These are phyloP conservation scores for Orycteropus afer DNA, from an alignment of 2,113 vertebrate species.

Conservation along the genomic window DNA sequence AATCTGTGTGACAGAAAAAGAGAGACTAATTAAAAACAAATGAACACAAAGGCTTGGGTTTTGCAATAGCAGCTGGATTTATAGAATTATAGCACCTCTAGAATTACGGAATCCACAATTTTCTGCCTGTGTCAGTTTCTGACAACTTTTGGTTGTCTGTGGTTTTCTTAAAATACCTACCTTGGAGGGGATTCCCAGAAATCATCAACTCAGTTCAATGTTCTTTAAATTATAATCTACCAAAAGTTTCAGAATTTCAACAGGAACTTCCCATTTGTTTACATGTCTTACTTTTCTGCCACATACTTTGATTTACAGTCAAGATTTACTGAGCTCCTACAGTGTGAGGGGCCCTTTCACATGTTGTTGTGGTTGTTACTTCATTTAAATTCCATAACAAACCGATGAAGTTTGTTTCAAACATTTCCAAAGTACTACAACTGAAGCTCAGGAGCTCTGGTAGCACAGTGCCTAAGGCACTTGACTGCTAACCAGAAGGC, in stretches of 20 bases:
- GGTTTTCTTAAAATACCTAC: conserved; percentile 79
- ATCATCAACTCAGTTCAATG: conserved; percentile 36
- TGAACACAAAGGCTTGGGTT: conserved; percentile 58
- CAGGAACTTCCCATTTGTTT: background rate
- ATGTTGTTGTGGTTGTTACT: too few relatives aligned
- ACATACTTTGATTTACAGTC: conserved; percentile 21
- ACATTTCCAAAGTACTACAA: background rate
- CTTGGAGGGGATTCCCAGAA: conserved; percentile 54
- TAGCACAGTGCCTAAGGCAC: too few relatives aligned
- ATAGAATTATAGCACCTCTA: conserved; percentile 64
- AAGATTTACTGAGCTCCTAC: background rate
- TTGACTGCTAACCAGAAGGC: too few relatives aligned
- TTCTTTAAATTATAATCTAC: conserved; percentile 34
- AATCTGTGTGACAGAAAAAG: conserved; percentile 12
- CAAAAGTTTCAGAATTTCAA: conserved; percentile 33
- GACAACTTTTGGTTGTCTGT: conserved; percentile 61
- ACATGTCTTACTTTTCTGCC: background rate
- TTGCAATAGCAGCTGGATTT: conserved; percentile 65
- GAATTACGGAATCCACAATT: conserved; percentile 65
- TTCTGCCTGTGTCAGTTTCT: conserved; percentile 60
- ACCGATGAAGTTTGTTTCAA: background rate
- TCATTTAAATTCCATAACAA: background rate
- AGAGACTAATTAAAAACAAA: conserved; percentile 64
- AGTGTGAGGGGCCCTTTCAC: background rate
- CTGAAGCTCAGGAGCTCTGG: background rate